Conservation (phyloP, 2,888 invertebrate species). For the Cataglyphis cursor region DNA sequence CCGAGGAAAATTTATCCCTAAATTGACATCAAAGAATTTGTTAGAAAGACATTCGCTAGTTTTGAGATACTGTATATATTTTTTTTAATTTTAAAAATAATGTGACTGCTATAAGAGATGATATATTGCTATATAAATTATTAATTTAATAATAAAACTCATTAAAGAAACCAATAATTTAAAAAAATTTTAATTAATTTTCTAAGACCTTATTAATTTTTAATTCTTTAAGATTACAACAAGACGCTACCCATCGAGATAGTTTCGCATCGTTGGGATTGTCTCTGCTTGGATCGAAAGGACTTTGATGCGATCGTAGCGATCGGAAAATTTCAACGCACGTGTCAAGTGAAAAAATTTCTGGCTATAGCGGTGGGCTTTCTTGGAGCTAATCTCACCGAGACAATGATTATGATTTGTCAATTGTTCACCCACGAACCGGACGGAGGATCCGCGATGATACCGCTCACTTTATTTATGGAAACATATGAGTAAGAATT, state of each 20-base stretch:
- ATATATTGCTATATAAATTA: too few species aligned
- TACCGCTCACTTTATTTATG: constrained; percentile 90
- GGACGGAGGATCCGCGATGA: constrained; percentile 93
- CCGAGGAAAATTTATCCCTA: too few species aligned
- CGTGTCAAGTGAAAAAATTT: constrained; percentile 92
- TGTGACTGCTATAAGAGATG: too few species aligned
- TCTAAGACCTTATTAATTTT: neutral
- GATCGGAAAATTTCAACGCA: constrained; percentile 90
- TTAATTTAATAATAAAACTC: too few species aligned
- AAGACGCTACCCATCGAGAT: constrained; percentile 82
- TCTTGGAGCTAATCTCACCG: constrained; percentile 91
- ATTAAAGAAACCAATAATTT: too few species aligned
- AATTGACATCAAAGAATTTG: too few species aligned
- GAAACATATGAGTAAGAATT: constrained; percentile 86
- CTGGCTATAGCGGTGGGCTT: constrained; percentile 91
- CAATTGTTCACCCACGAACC: constrained; percentile 94
- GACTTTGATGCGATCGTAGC: constrained; percentile 91
- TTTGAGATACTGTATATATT: too few species aligned
- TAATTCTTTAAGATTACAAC: constrained; percentile 79
- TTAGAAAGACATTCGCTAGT: too few species aligned
- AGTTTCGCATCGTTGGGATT: constrained; percentile 89
- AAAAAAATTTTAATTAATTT: too few species aligned
- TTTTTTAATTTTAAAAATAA: too few species aligned
- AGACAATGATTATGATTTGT: constrained; percentile 93
- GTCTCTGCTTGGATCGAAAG: constrained; percentile 89